Base-by-base conservation (phyloP, 1,140 invertebrate genomes). In the Drosophila serrata region DNA sequence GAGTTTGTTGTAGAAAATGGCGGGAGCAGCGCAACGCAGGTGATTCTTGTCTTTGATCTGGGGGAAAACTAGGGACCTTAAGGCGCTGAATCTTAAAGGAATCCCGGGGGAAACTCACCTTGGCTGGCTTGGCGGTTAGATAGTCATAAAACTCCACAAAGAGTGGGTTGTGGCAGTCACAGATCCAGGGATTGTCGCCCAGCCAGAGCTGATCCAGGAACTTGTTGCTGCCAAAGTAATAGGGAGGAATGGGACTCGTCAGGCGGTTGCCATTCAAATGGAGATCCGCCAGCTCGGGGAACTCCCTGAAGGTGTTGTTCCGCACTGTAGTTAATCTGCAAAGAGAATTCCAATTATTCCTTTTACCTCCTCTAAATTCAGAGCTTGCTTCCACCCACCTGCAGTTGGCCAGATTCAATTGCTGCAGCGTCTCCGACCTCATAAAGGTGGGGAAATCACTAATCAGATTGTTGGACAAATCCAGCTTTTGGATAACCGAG, bases 111-210 rank as follows among this genome's bases (percentile, higher is more conserved):
- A 9, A 15, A 12, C 37, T 1, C 12, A 94, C 94, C 87, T 95
- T 95, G n/a, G 93, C 92, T n/a, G 94, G 94, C 61, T 94, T 93
- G 24, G 93, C 84, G 0, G 93, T 95, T 11, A 96, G 80, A 85
- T 93, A 96, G 48, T 94, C 92, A 65, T 94, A 96, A 73, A 95
- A 94, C 24, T 94, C 90, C 60, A 94, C 93, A 72, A 96, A 93
- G 42, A 94, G 93, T 0, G 79, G 60, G 72, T 94, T 94, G 6
- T 80, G 73, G 70, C 96, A 96, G 61, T 96, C 94, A 84, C 96
- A 96, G 60, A 94, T 92, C 96, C 96, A 97, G 63, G 95, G 95
- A 93, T 97, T 97, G 57, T 96, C 95, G 12, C 94, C 93, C 43
- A 96, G 74, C 84, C 93, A 92, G 11, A 96, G 82, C 57, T 91